Percentiles rank a stretch among this genome's conserved stretches.
Evolutionary conservation across 2,888 invertebrate genomes (phyloP).

Genomic region (Oithona nana): DNA sequence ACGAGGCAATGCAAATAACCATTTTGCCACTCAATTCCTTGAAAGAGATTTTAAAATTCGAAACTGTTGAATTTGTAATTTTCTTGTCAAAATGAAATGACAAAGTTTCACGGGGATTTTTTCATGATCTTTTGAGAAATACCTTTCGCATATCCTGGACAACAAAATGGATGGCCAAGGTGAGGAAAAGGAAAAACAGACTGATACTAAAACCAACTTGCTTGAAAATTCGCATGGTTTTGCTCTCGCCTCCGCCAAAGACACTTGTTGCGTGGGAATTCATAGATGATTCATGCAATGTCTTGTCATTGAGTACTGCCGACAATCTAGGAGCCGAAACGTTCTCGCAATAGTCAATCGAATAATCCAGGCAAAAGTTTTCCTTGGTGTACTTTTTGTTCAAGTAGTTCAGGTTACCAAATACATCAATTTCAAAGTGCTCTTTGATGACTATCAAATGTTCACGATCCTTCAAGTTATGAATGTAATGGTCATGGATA

Average conservation of each 20-base stretch:
- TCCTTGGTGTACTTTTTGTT: not conserved
- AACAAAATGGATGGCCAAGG: not conserved
- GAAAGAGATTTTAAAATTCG: not conserved
- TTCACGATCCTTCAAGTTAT: too few species aligned
- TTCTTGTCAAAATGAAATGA: too few species aligned
- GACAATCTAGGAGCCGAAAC: not conserved
- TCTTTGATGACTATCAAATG: too few species aligned
- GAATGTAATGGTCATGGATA: too few species aligned
- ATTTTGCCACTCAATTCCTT: slow-evolving; percentile 14
- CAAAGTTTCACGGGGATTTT: too few species aligned
- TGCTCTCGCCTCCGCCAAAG: not conserved
- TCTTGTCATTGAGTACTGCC: slow-evolving; percentile 2
- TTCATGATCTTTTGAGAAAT: too few species aligned
- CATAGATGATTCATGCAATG: not conserved
- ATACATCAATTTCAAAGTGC: too few species aligned
- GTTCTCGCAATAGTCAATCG: slow-evolving; percentile 1
- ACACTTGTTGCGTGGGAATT: too few species aligned
- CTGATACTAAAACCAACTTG: slow-evolving; percentile 6
- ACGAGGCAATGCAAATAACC: slow-evolving; percentile 3
- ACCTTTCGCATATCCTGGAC: slow-evolving; percentile 8
- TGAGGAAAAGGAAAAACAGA: not conserved
- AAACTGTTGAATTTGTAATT: not conserved
- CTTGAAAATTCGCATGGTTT: not conserved
- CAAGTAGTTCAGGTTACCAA: too few species aligned
- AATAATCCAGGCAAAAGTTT: slow-evolving; percentile 9